Evolutionary conservation across 2,888 invertebrate genomes (phyloP), one percentile per base, ranked within the genome.

Genomic region (Sericinus montela): DNA sequence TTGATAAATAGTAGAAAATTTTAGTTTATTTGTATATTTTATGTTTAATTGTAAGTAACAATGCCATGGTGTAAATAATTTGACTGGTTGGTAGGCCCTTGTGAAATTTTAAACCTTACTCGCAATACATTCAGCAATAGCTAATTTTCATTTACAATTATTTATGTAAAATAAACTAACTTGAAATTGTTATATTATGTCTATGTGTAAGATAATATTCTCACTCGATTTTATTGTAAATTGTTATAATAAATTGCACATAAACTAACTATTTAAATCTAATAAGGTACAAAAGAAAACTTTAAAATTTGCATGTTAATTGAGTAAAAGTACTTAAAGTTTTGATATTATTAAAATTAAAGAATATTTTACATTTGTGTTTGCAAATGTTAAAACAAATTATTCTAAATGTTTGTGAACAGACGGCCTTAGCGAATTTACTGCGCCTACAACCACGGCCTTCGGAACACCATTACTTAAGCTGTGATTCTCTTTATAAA

Each of bases 401-500:
- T 60, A 63, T 61, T 60, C 54, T 72, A 69, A 68, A 73, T 69
- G 62, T 70, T 70, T 70, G 63, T 68, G 67, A 67, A 67, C 66
- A 63, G 59, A 72, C 62, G 75, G 76, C 76, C 78, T 78, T 75
- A 75, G 53, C 54, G 61, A 54, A 60, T 64, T 66, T 57, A 58
- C 60, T 60, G 63, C 59, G 75, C 76, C 75, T 78, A 74, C 62
- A 66, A 63, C 61, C 56, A 71, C 67, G 75, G 80, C 82, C 80
- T 83, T 77, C 71, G 67, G 67, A 76, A 81, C 76, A 81, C 78
- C 78, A 80, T 75, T 74, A 75, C 72, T 76, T 75, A 72, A 77
- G 75, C 83, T 85, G 85, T 84, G 84, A 84, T 84, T 81, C 75
- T 77, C 73, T 81, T 75, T 83, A 82, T 75, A 81, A 80, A 81